Base-by-base conservation (phyloP, 2,797 vertebrate species). In the Acanthopagrus latus region DNA sequence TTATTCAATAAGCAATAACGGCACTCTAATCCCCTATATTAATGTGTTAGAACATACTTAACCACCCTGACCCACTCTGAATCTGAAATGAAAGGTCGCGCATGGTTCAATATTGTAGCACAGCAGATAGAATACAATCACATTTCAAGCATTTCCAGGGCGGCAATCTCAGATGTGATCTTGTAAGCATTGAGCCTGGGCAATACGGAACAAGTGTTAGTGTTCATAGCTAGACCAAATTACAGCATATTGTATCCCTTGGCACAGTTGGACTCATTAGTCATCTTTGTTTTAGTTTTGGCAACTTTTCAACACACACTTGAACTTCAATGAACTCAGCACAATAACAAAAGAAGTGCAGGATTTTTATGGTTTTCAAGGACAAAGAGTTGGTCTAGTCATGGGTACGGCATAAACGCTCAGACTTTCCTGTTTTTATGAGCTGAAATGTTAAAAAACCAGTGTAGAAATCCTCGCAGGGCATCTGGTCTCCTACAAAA, bases 1-100 rank as follows among this genome's bases (percentile, higher is more conserved):
- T 91, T 91, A 91, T 78, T 92, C 88, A 87, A 76, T 84, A 83
- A 74, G 86, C 76, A 87, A 89, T 88, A 88, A 81, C 48, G 47
- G 64, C 21, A 29, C 21, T 48, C 56, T 87, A 82, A 94, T 86
- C 81, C 76, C 54, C 21, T 64, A 38, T 88, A 86, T 87, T 82
- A 56, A 86, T 62, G 78, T 83, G 82, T 86, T 83, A 52, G 70
- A 82, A 75, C 82, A 85, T 60, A 74, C 52, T 90, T 88, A 91
- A 86, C 86, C 65, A 78, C 46, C 50, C 50, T 84, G 80, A 86
- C 80, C 63, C 55, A 11, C 62, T 86, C 89, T 86, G 87, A 85
- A 83, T 90, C 81, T 68, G 60, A 85, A 85, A 84, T 82, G 25
- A 78, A 82, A 88, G 86, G 88, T 90, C 84, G 81, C n/a, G 41